Conservation (phyloP, 2,888 invertebrate genomes). For the Drosophila nigricruria region DNA sequence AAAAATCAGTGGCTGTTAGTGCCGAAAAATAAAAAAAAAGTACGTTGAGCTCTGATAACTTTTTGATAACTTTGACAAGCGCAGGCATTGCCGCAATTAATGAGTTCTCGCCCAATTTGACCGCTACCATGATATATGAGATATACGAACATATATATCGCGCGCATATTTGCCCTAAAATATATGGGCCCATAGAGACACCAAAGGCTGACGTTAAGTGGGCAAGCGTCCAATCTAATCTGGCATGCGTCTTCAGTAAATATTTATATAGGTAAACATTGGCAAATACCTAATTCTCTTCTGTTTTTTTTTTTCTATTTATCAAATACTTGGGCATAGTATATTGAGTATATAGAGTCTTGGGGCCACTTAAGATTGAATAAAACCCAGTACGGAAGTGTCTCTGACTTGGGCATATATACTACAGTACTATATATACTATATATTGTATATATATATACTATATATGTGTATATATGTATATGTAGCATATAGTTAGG, state of each 20-base stretch:
- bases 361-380: conserved; percentile 28
- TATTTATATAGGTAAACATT: conserved; percentile 52
- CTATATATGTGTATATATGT: neutral
- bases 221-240: conserved; percentile 44
- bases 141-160: conserved; percentile 47
- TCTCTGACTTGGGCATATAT: conserved; percentile 3
- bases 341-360: conserved; percentile 6
- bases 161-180: conserved; percentile 55
- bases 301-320: neutral
- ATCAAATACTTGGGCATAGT: conserved; percentile 5
- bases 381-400: conserved; percentile 36
- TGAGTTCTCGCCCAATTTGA: conserved; percentile 37
- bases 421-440: neutral
- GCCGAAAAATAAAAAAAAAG: conserved; percentile 15
- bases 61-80: conserved; percentile 59
- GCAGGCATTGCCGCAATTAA: conserved; percentile 61
- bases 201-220: conserved; percentile 49
- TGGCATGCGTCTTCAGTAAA: conserved; percentile 43
- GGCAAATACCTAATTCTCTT: conserved; percentile 27
- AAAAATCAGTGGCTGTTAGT: conserved; percentile 27
- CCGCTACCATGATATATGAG: conserved; percentile 47
- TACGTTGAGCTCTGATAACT: conserved; percentile 23
- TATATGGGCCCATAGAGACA: conserved; percentile 52
- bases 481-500: neutral
- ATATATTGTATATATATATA: neutral